Base-by-base conservation (phyloP, 2,888 invertebrate species). In the Nomada goodeniana region DNA sequence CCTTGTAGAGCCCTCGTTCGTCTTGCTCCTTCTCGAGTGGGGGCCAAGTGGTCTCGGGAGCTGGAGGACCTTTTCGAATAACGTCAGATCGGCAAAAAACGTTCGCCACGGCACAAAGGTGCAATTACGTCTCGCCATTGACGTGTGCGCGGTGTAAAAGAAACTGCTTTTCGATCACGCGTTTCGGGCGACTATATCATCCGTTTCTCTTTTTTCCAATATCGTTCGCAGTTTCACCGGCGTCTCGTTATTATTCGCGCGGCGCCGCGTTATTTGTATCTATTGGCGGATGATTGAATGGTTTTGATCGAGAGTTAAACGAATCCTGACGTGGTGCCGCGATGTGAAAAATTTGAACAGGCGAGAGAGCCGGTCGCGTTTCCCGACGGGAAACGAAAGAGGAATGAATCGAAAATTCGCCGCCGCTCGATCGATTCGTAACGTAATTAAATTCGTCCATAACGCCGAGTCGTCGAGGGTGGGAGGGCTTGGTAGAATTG, bases 61-160 rank as follows among this genome's bases (percentile, higher is more conserved):
- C 63, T 79, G 68, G 72, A 85, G 89, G 78, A 87, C 87, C 85
- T 82, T 36, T 85, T 89, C 89, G 85, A 87, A 87, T 89, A 87
- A 87, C 81, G 87, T 83, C 87, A 61, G 64, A 84, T 87, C 85
- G 81, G 84, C 89, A 77, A 82, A 88, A 80, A 87, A 84, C 76
- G 76, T 67, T 78, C 63, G 20, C 65, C 76, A 59, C 79, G 76
- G 77, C 80, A 80, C 83, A 80, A 83, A 86, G 74, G 80, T 79
- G 88, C 68, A 83, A 88, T 86, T 82, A 85, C 73, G 64, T 77
- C 60, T 52, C 75, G 65, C 57, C 57, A 47, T 69, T 26, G 59
- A 20, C 60, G 47, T 11, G 70, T 29, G 23, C n/a, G 2, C 20
- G 10, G 36, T 11, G 36, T 7, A 20, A 9, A 36, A 9, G 20